A percentile compares a stretch with the other conserved stretches of the same genome.
Conservation (phyloP, 2,888 invertebrate genomes). For the Seira ritae region DNA sequence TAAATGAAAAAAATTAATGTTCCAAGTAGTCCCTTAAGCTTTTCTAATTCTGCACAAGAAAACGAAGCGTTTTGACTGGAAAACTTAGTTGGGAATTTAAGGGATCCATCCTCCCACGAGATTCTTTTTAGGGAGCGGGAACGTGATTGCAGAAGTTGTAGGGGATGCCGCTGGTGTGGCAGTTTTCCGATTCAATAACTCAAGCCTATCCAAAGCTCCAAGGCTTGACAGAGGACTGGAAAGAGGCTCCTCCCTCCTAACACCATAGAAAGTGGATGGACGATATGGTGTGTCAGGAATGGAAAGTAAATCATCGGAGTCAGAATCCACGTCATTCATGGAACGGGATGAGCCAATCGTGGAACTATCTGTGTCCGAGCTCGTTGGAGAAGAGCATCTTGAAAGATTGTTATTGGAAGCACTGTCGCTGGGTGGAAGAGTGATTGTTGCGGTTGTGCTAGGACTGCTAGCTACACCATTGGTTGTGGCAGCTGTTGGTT, state of each 20-base stretch:
- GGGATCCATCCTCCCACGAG: neutral
- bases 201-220: neutral
- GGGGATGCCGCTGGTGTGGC: neutral
- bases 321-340: constrained; percentile 14
- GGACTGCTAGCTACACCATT: neutral
- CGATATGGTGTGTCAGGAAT: constrained; percentile 34
- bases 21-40: too few relatives aligned
- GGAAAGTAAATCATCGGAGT: constrained; percentile 38
- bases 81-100: constrained; percentile 5
- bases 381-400: neutral
- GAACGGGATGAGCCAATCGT: constrained; percentile 48
- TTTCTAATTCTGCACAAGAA: too few relatives aligned
- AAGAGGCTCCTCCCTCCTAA: neutral
- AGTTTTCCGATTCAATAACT: neutral
- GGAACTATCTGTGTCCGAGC: constrained; percentile 33
- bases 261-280: neutral
- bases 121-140: neutral
- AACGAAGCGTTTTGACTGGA: too few relatives aligned
- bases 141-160: neutral
- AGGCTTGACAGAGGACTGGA: neutral
- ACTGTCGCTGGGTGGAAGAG: neutral
- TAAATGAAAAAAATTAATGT: too few relatives aligned
- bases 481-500: neutral
- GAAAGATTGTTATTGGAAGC: neutral
- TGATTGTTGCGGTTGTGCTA: too few relatives aligned